Percentiles rank a stretch among this genome's conserved stretches.
phyloP scores from a whole-genome alignment of 1,140 invertebrate species.

The Parapsyche elsis region DNA sequence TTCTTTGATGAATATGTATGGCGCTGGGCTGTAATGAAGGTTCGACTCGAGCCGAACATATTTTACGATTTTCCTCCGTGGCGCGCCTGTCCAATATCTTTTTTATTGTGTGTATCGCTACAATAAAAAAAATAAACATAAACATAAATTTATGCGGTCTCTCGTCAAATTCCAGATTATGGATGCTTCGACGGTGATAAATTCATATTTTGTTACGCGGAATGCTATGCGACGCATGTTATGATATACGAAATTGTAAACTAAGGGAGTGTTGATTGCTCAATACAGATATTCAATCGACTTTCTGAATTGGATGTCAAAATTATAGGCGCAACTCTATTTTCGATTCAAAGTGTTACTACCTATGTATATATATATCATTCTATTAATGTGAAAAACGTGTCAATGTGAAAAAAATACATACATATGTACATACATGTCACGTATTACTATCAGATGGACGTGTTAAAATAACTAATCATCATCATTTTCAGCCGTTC shows the following conservation, averaged over 20 bases:
- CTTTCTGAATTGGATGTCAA: too few relatives aligned
- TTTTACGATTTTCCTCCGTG: conserved; percentile 32
- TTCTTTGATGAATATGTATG: conserved; percentile 43
- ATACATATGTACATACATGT: too few relatives aligned
- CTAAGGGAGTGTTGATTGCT: not conserved
- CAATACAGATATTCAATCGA: not conserved
- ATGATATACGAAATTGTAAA: not conserved
- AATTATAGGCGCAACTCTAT: too few relatives aligned
- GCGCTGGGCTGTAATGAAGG: conserved; percentile 30
- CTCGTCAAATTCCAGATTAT: not conserved
- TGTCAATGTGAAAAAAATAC: too few relatives aligned
- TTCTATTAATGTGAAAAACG: too few relatives aligned
- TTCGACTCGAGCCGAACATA: conserved; percentile 32
- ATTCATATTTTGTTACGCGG: not conserved
- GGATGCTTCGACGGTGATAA: not conserved
- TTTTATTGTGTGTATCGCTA: conserved; percentile 25
- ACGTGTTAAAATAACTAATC: too few relatives aligned
- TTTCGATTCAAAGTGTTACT: too few relatives aligned
- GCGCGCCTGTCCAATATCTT: not conserved
- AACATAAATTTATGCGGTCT: not conserved
- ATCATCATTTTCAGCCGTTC: too few relatives aligned
- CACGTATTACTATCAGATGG: too few relatives aligned
- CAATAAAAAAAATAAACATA: conserved; percentile 10
- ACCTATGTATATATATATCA: too few relatives aligned
- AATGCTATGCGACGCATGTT: not conserved